Evolutionary conservation across 2,888 invertebrate genomes (phyloP).

Genomic region (Nezara viridula): DNA sequence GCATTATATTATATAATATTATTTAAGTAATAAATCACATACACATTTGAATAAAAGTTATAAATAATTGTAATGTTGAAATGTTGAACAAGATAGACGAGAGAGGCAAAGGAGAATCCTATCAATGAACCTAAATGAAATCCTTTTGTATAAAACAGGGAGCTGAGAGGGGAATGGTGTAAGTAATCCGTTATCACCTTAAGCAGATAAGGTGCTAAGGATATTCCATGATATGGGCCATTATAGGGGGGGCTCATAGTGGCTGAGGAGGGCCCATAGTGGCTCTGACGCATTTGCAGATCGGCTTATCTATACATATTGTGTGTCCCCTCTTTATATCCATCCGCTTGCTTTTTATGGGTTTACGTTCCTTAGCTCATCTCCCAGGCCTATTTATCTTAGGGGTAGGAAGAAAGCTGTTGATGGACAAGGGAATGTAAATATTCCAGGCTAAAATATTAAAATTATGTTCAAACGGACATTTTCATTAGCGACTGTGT

Average conservation of each 20-base stretch:
- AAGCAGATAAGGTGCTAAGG: conserved; percentile 44
- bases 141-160: conserved; percentile 38
- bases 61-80: neutral
- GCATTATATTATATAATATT: too few relatives aligned
- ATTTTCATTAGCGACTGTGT: too few relatives aligned
- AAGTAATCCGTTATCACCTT: conserved; percentile 39
- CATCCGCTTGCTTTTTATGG: conserved; percentile 12
- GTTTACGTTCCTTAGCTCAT: neutral
- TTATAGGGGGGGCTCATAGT: neutral
- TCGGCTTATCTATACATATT: conserved; percentile 46
- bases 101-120: neutral
- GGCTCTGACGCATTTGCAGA: conserved; percentile 35
- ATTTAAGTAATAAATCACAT: neutral
- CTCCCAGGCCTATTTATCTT: neutral
- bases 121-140: conserved; percentile 25
- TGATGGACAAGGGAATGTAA: neutral
- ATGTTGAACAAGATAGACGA: neutral
- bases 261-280: neutral
- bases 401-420: neutral
- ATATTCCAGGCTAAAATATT: neutral
- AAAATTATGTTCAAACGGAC: neutral
- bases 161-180: conserved; percentile 29
- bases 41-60: neutral
- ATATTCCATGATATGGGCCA: conserved; percentile 39
- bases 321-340: neutral